Conservation (phyloP, 1,140 invertebrate genomes). For the Ceratosolen solmsi region DNA sequence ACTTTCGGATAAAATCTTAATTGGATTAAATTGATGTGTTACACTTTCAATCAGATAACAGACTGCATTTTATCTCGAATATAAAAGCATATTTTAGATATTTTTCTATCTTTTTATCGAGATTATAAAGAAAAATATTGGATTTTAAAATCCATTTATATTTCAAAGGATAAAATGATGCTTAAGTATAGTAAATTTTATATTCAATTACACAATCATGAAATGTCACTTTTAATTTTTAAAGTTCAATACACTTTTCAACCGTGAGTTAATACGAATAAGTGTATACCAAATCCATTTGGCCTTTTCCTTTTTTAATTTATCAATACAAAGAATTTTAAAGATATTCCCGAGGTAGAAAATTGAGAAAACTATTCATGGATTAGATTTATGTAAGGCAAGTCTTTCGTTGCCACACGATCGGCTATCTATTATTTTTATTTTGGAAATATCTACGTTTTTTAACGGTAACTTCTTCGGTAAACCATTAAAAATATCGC, state of each 20-base stretch:
- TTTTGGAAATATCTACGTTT: not conserved
- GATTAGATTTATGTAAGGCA: too few species aligned
- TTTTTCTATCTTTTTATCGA: constrained; percentile 5
- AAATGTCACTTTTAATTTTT: not conserved
- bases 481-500: not conserved
- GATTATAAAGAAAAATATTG: constrained; percentile 16
- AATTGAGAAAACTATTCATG: not conserved
- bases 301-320: not conserved
- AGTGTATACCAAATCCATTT: not conserved
- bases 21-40: constrained; percentile 48
- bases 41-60: constrained; percentile 46
- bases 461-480: not conserved
- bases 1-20: constrained; percentile 44
- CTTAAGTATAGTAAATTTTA: not conserved
- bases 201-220: not conserved
- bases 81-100: constrained; percentile 37
- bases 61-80: constrained; percentile 33
- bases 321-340: not conserved
- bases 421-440: too few species aligned
- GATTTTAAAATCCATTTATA: too few species aligned
- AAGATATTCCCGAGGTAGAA: not conserved
- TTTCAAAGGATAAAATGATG: too few species aligned
- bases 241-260: not conserved
- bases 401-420: too few species aligned
- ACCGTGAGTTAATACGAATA: not conserved